A percentile compares a stretch with the other conserved stretches of the same genome.
Conservation (phyloP, 2,113 vertebrate genomes). For the Strix aluco region DNA sequence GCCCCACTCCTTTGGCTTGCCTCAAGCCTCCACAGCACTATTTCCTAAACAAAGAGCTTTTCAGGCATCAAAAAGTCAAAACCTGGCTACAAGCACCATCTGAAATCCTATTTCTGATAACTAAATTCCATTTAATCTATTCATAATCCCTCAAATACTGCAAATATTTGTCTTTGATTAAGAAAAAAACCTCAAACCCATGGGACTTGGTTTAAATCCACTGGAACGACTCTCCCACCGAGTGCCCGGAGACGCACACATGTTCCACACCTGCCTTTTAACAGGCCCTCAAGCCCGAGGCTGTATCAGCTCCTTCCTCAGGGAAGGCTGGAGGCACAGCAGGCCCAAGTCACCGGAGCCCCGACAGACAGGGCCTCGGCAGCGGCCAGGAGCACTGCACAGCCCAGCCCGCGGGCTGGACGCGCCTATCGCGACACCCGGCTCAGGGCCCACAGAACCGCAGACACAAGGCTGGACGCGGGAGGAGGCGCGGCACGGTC, state of each 20-base stretch:
- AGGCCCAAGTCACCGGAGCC: rapidly evolving
- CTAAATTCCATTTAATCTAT: conserved; percentile 38
- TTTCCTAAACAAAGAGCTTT: neutral
- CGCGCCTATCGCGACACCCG: neutral
- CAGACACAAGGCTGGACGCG: neutral
- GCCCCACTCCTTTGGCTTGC: rapidly evolving
- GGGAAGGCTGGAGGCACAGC: neutral
- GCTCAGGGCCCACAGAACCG: neutral
- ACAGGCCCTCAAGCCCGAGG: too few species aligned
- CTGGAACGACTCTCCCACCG: neutral
- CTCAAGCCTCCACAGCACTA: neutral
- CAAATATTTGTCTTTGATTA: neutral
- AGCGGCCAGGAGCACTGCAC: too few species aligned
- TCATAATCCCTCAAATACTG: conserved; percentile 29
- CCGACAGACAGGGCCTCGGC: neutral
- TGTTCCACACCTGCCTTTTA: too few species aligned
- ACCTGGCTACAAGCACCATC: neutral
- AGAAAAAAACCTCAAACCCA: neutral
- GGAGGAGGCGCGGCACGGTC: too few species aligned
- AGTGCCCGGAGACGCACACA: too few species aligned
- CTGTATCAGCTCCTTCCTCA: rapidly evolving
- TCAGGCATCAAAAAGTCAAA: conserved; percentile 16
- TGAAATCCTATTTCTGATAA: conserved; percentile 30
- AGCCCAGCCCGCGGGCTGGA: neutral
- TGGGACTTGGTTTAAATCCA: neutral